Evolutionary conservation across 2,888 invertebrate genomes (phyloP), one percentile per base, ranked within the genome.

Genomic region (Drosophila meridiana): DNA sequence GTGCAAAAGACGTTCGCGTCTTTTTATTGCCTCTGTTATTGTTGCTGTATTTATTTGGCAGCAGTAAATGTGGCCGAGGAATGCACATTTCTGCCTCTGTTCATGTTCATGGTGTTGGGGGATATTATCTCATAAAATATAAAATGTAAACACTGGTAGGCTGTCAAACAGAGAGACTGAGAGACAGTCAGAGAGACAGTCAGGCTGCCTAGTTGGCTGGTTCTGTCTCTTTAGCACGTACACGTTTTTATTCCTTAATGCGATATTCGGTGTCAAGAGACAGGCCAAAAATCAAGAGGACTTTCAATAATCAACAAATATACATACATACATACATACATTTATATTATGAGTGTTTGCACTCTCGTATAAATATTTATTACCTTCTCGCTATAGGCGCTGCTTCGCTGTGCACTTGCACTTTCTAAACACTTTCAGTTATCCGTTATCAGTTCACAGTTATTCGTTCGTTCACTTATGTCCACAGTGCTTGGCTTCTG

Each of bases 61-160:
- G 65, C 58, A 60, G 58, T 58, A 73, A 76, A 69, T 69, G 62
- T 69, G 34, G 48, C 72, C 47, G 69, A 52, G 61, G 60, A 69
- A 65, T 69, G 55, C 77, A 76, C 66, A 79, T 75, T 79, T 57
- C 68, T 61, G 73, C 26, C 57, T 57, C 48, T 30, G 0, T n/a
- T 9, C n/a, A 14, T 65, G 63, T 56, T 72, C 74, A 73, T 82
- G 79, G 81, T 75, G 89, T 76, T 78, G 78, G 76, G 83, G 77
- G 73, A 82, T 78, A 89, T 89, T 85, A 90, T 87, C 85, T 76
- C 83, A 89, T 90, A 80, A 87, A 87, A 85, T 85, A 78, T 87
- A 74, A 85, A 88, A 80, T 90, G 86, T 86, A 89, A 89, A 85
- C 90, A 87, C 83, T 83, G 76, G 71, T 76, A 80, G 76, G 72